Conservation (phyloP, 1,140 invertebrate species). For the Stegodyphus mimosarum region DNA sequence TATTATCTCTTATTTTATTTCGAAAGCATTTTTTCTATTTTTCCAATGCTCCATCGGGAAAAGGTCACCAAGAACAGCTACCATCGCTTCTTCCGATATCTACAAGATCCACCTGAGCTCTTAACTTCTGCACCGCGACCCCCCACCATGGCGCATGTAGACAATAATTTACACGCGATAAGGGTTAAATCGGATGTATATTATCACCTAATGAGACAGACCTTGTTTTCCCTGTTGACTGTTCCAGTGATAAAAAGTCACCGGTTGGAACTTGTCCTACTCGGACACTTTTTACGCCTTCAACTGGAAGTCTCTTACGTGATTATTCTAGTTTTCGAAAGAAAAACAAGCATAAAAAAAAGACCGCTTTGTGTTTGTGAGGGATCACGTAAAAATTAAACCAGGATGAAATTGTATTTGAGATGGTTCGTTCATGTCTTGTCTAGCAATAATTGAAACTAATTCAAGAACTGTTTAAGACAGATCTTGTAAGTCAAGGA, state of each 20-base stretch:
- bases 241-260: conserved; percentile 6
- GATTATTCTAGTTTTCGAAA: neutral
- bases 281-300: neutral
- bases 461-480: too few species aligned
- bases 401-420: too few species aligned
- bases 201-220: conserved; percentile 51
- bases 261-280: neutral
- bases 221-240: conserved; percentile 36
- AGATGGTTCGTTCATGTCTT: too few species aligned
- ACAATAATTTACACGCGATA: conserved; percentile 50
- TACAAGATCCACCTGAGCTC: too few species aligned
- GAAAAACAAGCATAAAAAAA: neutral
- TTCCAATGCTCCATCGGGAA: too few species aligned
- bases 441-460: too few species aligned
- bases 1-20: too few species aligned
- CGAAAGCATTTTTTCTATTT: too few species aligned
- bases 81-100: too few species aligned
- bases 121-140: neutral
- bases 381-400: neutral
- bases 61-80: too few species aligned
- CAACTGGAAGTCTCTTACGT: neutral
- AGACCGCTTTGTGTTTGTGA: neutral
- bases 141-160: conserved; percentile 20
- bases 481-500: too few species aligned
- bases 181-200: conserved; percentile 52